These are phyloP conservation scores for Eristalis tenax DNA, from an alignment of 2,888 invertebrate species.

Conservation along the genomic window DNA sequence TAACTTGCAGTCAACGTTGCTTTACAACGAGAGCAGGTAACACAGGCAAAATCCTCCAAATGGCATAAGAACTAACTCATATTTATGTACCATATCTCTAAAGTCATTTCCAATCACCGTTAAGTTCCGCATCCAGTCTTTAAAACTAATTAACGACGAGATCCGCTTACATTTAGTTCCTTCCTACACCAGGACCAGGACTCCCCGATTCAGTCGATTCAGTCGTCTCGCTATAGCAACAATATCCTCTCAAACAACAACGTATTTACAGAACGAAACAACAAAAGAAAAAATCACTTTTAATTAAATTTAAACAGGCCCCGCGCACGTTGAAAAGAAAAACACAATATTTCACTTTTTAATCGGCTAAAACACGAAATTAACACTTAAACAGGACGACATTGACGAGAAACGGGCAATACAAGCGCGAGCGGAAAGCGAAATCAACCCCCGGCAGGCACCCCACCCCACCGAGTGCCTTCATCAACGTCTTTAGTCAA, in stretches of 20 bases:
- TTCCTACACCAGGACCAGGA: background rate
- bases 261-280: background rate
- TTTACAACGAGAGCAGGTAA: too few relatives aligned
- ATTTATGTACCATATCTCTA: background rate
- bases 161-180: background rate
- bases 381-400: conserved; percentile 60
- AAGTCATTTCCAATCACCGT: background rate
- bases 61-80: background rate
- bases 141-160: background rate
- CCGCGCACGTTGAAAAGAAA: conserved; percentile 1
- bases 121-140: background rate
- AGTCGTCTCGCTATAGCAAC: conserved; percentile 40
- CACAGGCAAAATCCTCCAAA: too few relatives aligned
- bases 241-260: conserved; percentile 1
- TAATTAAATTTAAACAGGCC: conserved; percentile 66
- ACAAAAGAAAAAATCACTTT: conserved; percentile 37
- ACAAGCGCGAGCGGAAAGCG: conserved; percentile 1
- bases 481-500: conserved; percentile 63
- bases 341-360: conserved; percentile 71
- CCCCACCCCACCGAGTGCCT: background rate
- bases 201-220: conserved; percentile 11
- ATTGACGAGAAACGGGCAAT: conserved; percentile 3
- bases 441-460: conserved; percentile 50
- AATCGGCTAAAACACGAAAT: conserved; percentile 70
- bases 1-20: too few relatives aligned